These are phyloP conservation scores for Sitta carolinensis DNA, from an alignment of 2,797 vertebrate genomes.

Conservation along the genomic window DNA sequence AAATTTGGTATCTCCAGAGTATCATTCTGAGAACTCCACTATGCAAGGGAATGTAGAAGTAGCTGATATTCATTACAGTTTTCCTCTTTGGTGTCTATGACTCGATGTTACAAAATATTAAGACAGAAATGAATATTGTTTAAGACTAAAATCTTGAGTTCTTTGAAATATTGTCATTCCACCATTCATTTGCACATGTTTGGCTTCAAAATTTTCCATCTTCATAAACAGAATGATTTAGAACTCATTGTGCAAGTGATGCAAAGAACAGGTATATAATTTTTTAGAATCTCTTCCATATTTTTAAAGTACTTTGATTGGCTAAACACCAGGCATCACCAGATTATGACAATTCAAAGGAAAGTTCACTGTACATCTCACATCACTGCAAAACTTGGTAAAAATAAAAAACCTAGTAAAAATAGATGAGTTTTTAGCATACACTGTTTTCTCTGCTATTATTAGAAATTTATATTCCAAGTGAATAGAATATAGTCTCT, in stretches of 20 bases:
- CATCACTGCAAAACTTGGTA: background rate
- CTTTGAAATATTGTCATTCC: background rate
- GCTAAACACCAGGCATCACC: background rate
- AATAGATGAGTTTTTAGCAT: background rate
- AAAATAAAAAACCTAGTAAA: background rate
- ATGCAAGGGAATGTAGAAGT: background rate
- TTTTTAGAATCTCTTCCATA: background rate
- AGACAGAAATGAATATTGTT: background rate
- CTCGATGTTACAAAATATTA: background rate
- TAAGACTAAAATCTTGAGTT: background rate
- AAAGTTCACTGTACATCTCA: background rate
- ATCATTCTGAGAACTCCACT: background rate
- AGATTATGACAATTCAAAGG: background rate
- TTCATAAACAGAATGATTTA: background rate
- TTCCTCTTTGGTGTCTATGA: slow-evolving; percentile 12
- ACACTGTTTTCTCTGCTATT: background rate
- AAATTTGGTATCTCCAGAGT: background rate
- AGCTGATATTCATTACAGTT: background rate
- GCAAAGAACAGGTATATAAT: background rate
- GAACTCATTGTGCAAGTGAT: background rate
- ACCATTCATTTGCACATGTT: background rate
- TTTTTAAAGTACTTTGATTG: background rate
- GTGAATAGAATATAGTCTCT: background rate
- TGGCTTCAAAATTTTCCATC: background rate
- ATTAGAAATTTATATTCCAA: background rate